Conservation (phyloP, 2,797 vertebrate species). For the Acanthurus leucopareius region DNA sequence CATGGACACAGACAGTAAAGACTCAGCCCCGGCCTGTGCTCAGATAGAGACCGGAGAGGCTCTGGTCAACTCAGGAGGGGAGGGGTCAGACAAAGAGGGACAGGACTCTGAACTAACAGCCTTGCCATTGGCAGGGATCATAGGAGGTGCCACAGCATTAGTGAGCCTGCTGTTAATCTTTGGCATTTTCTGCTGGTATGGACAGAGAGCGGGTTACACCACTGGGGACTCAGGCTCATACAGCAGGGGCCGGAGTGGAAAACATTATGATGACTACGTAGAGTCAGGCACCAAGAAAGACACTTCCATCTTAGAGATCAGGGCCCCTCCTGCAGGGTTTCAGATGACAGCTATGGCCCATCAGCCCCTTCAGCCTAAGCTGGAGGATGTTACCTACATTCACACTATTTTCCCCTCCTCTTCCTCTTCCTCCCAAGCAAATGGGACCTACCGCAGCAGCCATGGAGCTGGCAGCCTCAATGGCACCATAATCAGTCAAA, state of each 20-base stretch:
- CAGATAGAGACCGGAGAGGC: conserved; percentile 92
- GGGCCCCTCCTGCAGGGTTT: conserved; percentile 89
- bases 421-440: conserved; percentile 80
- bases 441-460: conserved; percentile 82
- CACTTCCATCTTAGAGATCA: conserved; percentile 94
- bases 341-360: conserved; percentile 94
- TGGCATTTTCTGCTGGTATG: conserved; percentile 94
- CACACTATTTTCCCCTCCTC: conserved; percentile 94
- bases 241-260: conserved; percentile 85
- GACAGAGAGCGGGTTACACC: conserved; percentile 90
- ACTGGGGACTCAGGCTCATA: conserved; percentile 87
- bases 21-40: conserved; percentile 90
- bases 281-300: conserved; percentile 97
- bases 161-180: conserved; percentile 93
- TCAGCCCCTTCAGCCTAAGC: conserved; percentile 88
- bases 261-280: conserved; percentile 93
- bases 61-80: conserved; percentile 68
- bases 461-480: conserved; percentile 83
- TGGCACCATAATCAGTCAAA: conserved; percentile 93
- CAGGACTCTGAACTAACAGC: conserved; percentile 85
- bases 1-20: conserved; percentile 83
- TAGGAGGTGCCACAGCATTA: conserved; percentile 91
- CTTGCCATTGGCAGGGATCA: conserved; percentile 92
- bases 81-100: conserved; percentile 78
- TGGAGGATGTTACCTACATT: conserved; percentile 92